Evolutionary conservation across 2,888 invertebrate genomes (phyloP).

Genomic region (Mimachlamys varia): DNA sequence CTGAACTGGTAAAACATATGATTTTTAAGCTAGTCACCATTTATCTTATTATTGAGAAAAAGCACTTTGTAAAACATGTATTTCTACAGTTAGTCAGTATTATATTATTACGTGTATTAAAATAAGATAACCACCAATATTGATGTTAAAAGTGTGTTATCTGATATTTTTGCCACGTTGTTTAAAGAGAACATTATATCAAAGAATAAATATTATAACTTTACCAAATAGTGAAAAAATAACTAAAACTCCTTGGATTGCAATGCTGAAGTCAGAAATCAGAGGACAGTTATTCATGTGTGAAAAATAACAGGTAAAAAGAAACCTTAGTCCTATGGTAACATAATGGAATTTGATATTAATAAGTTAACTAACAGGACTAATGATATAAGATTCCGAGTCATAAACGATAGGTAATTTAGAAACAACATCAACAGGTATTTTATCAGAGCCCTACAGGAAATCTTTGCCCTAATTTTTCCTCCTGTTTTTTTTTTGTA

Average conservation of each 20-base stretch:
- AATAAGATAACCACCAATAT: not conserved
- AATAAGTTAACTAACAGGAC: conserved; percentile 17
- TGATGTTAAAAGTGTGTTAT: not conserved
- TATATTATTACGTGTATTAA: not conserved
- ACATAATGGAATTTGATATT: not conserved
- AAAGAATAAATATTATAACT: not conserved
- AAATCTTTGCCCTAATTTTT: not conserved
- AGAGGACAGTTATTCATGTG: not conserved
- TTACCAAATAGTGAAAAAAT: not conserved
- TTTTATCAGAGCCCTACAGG: too few species aligned
- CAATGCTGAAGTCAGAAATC: not conserved
- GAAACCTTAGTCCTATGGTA: not conserved
- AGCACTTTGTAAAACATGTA: not conserved
- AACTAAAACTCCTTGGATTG: not conserved
- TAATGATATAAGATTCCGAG: not conserved
- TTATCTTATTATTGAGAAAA: not conserved
- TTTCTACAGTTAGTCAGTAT: not conserved
- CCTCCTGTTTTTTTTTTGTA: not conserved
- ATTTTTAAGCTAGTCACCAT: too few species aligned
- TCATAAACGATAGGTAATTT: not conserved
- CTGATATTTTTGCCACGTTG: not conserved
- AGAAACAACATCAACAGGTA: not conserved
- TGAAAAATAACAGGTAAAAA: not conserved
- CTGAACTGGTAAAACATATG: too few species aligned
- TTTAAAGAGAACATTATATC: not conserved